phyloP scores from a whole-genome alignment of 1,140 invertebrate genomes.

The Rhizoglyphus robini region DNA sequence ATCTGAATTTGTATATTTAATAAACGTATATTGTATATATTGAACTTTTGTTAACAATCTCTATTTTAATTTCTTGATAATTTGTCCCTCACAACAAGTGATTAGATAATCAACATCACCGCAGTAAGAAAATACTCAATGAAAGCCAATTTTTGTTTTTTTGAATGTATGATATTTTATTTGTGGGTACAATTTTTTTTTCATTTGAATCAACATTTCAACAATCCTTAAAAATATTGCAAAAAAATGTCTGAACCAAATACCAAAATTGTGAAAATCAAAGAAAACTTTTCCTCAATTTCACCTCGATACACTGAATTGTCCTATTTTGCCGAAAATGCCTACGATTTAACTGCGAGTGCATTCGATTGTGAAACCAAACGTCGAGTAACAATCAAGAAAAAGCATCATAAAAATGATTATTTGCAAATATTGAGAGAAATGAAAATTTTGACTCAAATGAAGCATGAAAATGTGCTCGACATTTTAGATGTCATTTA shows the following conservation, averaged over 20 bases:
- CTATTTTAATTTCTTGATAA: too few species aligned
- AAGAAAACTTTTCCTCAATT: slow-evolving; percentile 41
- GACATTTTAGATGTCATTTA: slow-evolving; percentile 97
- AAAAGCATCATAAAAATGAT: slow-evolving; percentile 99
- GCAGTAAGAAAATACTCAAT: too few species aligned
- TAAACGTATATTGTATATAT: too few species aligned
- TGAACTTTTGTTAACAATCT: too few species aligned
- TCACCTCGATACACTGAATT: slow-evolving; percentile 42
- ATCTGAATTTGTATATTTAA: too few species aligned
- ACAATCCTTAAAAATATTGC: too few species aligned
- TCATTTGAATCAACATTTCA: too few species aligned
- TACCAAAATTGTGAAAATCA: slow-evolving; percentile 28
- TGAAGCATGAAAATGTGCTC: slow-evolving; percentile 99
- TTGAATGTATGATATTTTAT: too few species aligned
- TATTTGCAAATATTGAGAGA: slow-evolving; percentile 96
- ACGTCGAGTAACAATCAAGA: slow-evolving; percentile 96
- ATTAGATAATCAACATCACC: too few species aligned
- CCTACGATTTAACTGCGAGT: slow-evolving; percentile 48
- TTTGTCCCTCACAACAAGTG: too few species aligned
- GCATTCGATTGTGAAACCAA: slow-evolving; percentile 75
- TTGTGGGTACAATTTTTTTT: too few species aligned
- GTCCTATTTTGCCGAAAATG: slow-evolving; percentile 45
- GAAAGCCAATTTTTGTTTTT: too few species aligned
- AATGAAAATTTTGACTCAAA: slow-evolving; percentile 98
- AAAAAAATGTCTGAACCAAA: not conserved